phyloP scores from a whole-genome alignment of 2,888 invertebrate genomes.

The Xanthostigma xanthostigma region DNA sequence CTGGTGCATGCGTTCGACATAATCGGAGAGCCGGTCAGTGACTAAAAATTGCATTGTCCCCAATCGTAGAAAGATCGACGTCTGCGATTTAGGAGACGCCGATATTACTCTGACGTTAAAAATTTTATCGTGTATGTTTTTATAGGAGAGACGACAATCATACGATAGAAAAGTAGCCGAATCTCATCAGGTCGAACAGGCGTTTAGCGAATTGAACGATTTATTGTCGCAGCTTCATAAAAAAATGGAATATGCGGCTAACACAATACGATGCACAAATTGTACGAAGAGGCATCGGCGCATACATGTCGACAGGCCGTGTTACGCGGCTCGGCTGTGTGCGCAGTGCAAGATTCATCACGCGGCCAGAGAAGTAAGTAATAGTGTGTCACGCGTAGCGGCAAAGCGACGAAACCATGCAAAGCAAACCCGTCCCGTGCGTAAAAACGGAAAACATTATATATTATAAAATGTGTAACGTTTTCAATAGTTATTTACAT shows the following conservation, averaged over 20 bases:
- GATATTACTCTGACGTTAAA: neutral
- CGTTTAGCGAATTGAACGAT: slow-evolving; percentile 78
- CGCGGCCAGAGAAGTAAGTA: slow-evolving; percentile 65
- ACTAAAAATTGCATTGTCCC: slow-evolving; percentile 12
- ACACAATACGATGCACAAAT: slow-evolving; percentile 88
- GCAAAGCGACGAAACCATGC: no score
- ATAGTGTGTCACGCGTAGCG: no score
- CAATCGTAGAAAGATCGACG: neutral
- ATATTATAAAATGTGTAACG: no score
- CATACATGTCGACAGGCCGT: slow-evolving; percentile 69
- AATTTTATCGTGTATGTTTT: slow-evolving; percentile 2
- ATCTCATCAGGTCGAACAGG: slow-evolving; percentile 69
- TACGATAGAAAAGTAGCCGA: slow-evolving; percentile 61
- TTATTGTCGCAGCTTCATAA: slow-evolving; percentile 77
- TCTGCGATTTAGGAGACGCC: neutral
- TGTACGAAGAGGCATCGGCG: slow-evolving; percentile 84
- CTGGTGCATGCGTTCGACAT: slow-evolving; percentile 89
- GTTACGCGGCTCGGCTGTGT: slow-evolving; percentile 86
- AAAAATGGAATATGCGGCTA: slow-evolving; percentile 89
- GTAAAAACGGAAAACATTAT: no score
- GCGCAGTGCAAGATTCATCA: slow-evolving; percentile 79
- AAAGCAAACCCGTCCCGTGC: no score
- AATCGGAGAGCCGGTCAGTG: slow-evolving; percentile 73
- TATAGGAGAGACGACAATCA: slow-evolving; percentile 53
- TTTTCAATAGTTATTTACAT: no score